Conservation (phyloP, 2,797 vertebrate species). For the Cryptoblepharus egeriae region DNA sequence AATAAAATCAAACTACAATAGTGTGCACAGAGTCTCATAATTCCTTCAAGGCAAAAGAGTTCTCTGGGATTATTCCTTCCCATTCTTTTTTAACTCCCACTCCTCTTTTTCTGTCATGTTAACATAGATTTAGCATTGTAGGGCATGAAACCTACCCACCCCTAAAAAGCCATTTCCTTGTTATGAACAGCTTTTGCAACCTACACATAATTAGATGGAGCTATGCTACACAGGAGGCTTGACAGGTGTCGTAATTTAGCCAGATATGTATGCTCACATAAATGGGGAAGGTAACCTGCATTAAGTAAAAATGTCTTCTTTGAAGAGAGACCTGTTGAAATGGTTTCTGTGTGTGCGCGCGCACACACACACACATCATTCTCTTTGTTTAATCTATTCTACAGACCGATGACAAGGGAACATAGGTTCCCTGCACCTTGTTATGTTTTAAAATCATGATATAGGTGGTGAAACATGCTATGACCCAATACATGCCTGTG, state of each 20-base stretch:
- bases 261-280: not conserved
- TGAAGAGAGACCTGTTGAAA: not conserved
- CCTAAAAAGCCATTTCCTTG: constrained; percentile 28
- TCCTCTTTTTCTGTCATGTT: not conserved
- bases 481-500: not conserved
- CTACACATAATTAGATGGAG: constrained; percentile 18
- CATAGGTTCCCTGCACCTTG: not conserved
- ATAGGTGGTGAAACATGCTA: not conserved
- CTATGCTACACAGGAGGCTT: not conserved
- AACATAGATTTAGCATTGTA: constrained; percentile 32
- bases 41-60: constrained; percentile 10
- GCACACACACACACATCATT: not conserved
- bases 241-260: constrained; percentile 19
- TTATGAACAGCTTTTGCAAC: constrained; percentile 9
- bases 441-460: not conserved
- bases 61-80: not conserved
- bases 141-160: not conserved
- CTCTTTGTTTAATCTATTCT: constrained; percentile 18
- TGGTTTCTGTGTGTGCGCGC: not conserved
- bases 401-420: not conserved
- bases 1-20: constrained; percentile 38
- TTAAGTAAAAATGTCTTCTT: not conserved
- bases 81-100: constrained; percentile 9
- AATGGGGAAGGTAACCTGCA: not conserved
- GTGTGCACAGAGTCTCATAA: not conserved